Conservation (phyloP, 2,113 vertebrate genomes). For the Anguilla rostrata region DNA sequence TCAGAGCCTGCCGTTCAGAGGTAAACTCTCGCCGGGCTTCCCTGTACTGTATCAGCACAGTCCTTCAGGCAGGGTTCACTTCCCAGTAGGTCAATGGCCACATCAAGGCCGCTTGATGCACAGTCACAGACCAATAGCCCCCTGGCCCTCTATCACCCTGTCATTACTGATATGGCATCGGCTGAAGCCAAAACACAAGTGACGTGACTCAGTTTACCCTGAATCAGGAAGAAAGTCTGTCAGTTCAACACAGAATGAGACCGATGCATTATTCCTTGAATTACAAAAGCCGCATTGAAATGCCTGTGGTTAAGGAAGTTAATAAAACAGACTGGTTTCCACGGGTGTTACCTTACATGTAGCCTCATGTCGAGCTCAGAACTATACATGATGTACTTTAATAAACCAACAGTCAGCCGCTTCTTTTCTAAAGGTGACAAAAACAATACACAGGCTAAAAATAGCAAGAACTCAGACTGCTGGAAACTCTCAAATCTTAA, state of each 20-base stretch:
- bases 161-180: constrained; percentile 22
- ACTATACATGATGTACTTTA: no score
- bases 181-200: not conserved
- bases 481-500: no score
- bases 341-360: constrained; percentile 4
- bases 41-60: constrained; percentile 17
- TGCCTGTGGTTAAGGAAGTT: constrained; percentile 49
- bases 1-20: not conserved
- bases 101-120: constrained; percentile 40
- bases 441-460: no score
- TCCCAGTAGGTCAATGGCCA: constrained; percentile 42
- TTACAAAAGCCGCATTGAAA: constrained; percentile 58
- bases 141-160: constrained; percentile 19
- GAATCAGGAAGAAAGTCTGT: not conserved
- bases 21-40: constrained; percentile 6
- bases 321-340: not conserved
- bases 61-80: constrained; percentile 45
- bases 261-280: not conserved
- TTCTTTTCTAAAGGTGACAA: no score
- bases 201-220: not conserved
- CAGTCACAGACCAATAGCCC: constrained; percentile 30
- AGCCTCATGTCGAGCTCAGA: no score
- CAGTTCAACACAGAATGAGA: not conserved
- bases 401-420: no score
- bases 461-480: no score